Evolutionary conservation across 2,797 vertebrate species (phyloP).

Genomic region (Melanotaenia maccullochi): DNA sequence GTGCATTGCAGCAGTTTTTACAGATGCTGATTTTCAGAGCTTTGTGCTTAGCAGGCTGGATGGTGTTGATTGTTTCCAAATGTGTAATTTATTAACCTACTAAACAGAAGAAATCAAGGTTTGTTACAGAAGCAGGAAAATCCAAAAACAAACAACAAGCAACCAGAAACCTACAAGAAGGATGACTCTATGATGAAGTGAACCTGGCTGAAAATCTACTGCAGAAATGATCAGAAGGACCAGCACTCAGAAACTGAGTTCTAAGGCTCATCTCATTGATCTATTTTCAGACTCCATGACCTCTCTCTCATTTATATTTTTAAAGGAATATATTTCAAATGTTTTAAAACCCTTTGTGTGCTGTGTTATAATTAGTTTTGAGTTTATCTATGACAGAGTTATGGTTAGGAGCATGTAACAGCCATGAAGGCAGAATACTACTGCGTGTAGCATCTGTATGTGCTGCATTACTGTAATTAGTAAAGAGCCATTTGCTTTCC

Average conservation of each 20-base stretch:
- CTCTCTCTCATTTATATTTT: no score
- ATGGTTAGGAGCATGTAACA: constrained; percentile 26
- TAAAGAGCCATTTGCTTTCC: constrained; percentile 15
- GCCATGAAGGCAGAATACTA: constrained; percentile 18
- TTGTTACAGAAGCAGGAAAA: no score
- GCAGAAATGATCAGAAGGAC: no score
- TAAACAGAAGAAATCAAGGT: not conserved
- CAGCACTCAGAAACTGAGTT: no score
- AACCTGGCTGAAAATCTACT: no score
- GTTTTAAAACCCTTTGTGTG: no score
- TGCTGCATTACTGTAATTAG: not conserved
- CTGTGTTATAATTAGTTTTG: constrained; percentile 22
- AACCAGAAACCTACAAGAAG: not conserved
- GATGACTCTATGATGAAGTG: not conserved
- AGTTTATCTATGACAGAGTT: constrained; percentile 17
- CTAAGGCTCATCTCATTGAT: no score
- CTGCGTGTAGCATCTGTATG: not conserved
- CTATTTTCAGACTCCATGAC: no score
- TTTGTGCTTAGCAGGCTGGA: not conserved
- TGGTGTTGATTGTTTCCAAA: not conserved
- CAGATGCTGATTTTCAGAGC: not conserved
- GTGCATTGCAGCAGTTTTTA: no score
- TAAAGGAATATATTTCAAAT: no score
- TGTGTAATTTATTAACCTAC: not conserved
- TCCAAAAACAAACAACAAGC: not conserved